Evolutionary conservation across 2,888 invertebrate species (phyloP), one percentile per base, ranked within the genome.

Genomic region (Oithona nana): DNA sequence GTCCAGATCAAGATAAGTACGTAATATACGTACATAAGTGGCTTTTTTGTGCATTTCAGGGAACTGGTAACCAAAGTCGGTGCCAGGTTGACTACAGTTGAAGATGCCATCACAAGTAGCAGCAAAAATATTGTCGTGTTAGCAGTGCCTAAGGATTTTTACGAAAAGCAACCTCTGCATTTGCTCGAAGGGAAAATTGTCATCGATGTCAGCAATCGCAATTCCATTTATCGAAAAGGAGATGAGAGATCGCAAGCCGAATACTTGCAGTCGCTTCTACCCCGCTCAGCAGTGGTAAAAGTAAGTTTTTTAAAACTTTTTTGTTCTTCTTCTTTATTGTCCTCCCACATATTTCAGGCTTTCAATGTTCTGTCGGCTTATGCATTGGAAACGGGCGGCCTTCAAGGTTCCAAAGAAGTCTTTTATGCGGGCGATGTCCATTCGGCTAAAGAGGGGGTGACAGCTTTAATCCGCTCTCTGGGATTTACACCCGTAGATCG

Each of bases 331-430:
- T n/a, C n/a, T n/a, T n/a, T n/a, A n/a, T n/a, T n/a, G n/a, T n/a
- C n/a, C n/a, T n/a, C n/a, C n/a, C n/a, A n/a, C n/a, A n/a, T n/a
- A n/a, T n/a, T n/a, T n/a, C n/a, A n/a, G n/a, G 65, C 64, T n/a
- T 66, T 67, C 64, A 67, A 67, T 52, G 66, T 67, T 2, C 59
- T 67, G 22, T 67, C 67, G 1, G 67, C 67, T 22, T 67, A 67
- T 48, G 65, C 66, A 11, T 66, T 67, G 11, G 66, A 67, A 57
- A 66, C 64, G 39, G 67, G 67, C 1, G 66, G 67, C 4, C 60
- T 67, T 20, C 67, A 67, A 64, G 67, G 67, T 29, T 66, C 66
- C 63, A 67, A 66, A 28, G 66, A 67, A 65, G 65, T 66, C 2
- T 65, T 65, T 1, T 60, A 65, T 2, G 65, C 65, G 1, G 65